These are phyloP conservation scores for Protobothrops flavoviridis DNA, from an alignment of 2,113 vertebrate species.

Conservation along the genomic window DNA sequence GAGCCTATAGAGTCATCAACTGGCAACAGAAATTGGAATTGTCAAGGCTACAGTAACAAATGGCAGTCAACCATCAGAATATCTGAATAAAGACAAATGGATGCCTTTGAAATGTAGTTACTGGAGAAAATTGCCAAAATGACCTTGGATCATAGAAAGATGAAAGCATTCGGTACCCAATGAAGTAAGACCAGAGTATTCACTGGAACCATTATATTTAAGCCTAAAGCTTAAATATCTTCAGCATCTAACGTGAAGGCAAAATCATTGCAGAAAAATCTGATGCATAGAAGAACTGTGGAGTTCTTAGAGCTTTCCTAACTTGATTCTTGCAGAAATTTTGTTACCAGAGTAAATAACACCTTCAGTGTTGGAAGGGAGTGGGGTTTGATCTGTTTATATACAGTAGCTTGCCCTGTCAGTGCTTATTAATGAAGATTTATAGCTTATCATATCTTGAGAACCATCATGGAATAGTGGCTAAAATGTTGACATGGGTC, in stretches of 20 bases:
- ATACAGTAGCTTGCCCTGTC: background rate
- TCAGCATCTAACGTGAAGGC: background rate
- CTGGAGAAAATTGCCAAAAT: background rate
- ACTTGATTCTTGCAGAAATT: too few relatives aligned
- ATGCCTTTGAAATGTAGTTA: background rate
- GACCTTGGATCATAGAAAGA: background rate
- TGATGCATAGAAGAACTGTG: background rate
- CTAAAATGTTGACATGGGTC: too few relatives aligned
- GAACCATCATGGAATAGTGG: background rate
- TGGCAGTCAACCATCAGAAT: background rate
- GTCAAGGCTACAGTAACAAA: background rate
- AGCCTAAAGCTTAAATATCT: background rate
- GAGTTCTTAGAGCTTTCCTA: too few relatives aligned
- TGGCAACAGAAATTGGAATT: background rate
- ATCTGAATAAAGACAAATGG: background rate
- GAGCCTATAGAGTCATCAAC: background rate
- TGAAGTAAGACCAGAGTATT: background rate
- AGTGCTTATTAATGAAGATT: background rate
- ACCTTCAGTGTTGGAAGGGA: too few relatives aligned
- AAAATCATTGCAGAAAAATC: background rate
- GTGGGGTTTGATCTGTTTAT: too few relatives aligned
- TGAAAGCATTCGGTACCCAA: background rate
- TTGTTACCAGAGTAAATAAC: too few relatives aligned
- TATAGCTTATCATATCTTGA: background rate
- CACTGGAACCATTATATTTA: background rate